phyloP scores from a whole-genome alignment of 2,797 vertebrate species.

The Oreochromis grahami region DNA sequence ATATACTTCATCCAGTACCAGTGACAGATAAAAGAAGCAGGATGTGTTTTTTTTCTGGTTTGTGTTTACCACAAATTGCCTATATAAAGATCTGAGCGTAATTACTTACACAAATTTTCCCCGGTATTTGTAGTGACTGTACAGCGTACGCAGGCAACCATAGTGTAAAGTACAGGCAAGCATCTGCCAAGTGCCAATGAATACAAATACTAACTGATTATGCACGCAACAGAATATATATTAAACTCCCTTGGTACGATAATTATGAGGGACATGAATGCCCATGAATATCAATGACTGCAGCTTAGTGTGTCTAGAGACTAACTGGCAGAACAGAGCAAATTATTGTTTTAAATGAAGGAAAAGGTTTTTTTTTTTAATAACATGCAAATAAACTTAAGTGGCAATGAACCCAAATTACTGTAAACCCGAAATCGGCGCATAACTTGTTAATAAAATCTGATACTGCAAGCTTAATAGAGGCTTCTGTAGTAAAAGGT shows the following conservation, averaged over 20 bases:
- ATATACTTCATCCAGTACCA: background rate
- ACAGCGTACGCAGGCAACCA: background rate
- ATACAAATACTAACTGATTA: slow-evolving; percentile 53
- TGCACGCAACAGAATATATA: slow-evolving; percentile 50
- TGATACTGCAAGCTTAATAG: background rate
- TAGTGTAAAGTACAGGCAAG: background rate
- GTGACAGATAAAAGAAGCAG: background rate
- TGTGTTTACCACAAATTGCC: background rate
- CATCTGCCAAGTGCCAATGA: slow-evolving; percentile 26
- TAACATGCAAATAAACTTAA: background rate
- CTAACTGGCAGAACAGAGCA: background rate
- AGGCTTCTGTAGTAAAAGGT: background rate
- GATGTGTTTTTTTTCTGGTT: background rate
- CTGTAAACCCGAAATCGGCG: background rate
- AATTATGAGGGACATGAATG: slow-evolving; percentile 45
- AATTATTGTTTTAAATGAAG: slow-evolving; percentile 5
- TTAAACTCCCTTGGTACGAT: slow-evolving; percentile 46
- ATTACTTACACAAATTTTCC: background rate
- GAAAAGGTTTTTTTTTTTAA: background rate
- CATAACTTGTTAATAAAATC: background rate
- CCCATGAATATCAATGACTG: slow-evolving; percentile 56
- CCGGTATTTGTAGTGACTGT: background rate
- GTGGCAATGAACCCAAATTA: background rate
- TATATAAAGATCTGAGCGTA: background rate
- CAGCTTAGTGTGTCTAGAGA: background rate